Evolutionary conservation across 2,113 vertebrate genomes (phyloP).

Genomic region (Craseonycteris thonglongyai): DNA sequence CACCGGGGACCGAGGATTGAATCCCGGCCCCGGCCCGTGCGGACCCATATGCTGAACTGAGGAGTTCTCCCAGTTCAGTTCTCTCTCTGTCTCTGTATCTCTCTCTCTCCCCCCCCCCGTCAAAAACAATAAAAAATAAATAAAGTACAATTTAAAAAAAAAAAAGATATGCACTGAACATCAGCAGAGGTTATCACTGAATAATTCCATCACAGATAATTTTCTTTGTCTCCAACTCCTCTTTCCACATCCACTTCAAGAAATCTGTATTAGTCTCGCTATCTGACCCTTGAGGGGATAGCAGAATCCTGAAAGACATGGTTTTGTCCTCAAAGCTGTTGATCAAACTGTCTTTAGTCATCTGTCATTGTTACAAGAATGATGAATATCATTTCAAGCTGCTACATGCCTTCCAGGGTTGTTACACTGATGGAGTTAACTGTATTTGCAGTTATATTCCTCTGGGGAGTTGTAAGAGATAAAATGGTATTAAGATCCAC

Average conservation of each 20-base stretch:
- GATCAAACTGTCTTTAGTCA: background rate
- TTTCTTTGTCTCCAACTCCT: background rate
- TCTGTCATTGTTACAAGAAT: background rate
- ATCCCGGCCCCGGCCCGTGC: no score
- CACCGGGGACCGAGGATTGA: no score
- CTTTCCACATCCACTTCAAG: conserved; percentile 15
- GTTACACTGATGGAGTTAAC: background rate
- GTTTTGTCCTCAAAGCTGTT: background rate
- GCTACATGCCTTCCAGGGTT: background rate
- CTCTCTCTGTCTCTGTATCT: no score
- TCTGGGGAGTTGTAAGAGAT: background rate
- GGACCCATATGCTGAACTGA: no score
- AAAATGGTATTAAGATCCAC: background rate
- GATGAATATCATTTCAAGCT: background rate
- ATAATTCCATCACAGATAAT: background rate
- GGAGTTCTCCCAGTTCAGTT: no score
- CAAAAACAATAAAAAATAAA: no score
- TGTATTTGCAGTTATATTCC: background rate
- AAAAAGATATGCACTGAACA: background rate
- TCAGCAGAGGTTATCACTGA: background rate
- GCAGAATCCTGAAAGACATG: background rate
- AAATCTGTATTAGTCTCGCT: background rate
- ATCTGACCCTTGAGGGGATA: background rate
- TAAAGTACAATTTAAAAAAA: no score
- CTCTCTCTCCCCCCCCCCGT: no score